Percentiles rank a stretch among this genome's conserved stretches.
These are phyloP conservation scores for Yoshiicerus persimilis DNA, from an alignment of 1,140 invertebrate genomes.

Conservation along the genomic window DNA sequence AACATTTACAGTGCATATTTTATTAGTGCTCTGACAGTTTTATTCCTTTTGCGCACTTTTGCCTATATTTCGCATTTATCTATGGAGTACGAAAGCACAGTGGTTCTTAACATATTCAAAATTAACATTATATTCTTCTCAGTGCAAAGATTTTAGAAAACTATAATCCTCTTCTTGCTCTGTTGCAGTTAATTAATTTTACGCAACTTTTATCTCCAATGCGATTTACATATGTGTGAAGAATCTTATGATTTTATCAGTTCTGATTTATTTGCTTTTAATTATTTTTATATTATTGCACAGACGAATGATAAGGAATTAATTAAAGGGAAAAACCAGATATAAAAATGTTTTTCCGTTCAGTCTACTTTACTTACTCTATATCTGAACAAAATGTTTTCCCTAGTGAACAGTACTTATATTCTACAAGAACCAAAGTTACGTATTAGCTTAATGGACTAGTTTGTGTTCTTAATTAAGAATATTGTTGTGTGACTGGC, in stretches of 20 bases:
- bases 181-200: neutral
- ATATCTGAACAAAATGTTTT: neutral
- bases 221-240: neutral
- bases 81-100: neutral
- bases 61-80: neutral
- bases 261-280: neutral
- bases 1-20: neutral
- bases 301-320: neutral
- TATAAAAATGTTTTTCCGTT: neutral
- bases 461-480: neutral
- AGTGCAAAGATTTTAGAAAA: no score
- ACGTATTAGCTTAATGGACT: neutral
- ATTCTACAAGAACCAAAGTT: neutral
- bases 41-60: neutral
- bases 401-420: neutral
- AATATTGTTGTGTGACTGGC: neutral
- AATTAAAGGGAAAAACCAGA: neutral
- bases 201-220: neutral
- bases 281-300: neutral
- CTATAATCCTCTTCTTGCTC: neutral
- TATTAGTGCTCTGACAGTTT: neutral
- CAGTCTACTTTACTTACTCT: neutral
- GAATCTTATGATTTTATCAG: neutral
- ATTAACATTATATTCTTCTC: neutral
- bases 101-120: no score